Evolutionary conservation across 2,797 vertebrate genomes (phyloP), one percentile per base, ranked within the genome.

Genomic region (Leuciscus waleckii): DNA sequence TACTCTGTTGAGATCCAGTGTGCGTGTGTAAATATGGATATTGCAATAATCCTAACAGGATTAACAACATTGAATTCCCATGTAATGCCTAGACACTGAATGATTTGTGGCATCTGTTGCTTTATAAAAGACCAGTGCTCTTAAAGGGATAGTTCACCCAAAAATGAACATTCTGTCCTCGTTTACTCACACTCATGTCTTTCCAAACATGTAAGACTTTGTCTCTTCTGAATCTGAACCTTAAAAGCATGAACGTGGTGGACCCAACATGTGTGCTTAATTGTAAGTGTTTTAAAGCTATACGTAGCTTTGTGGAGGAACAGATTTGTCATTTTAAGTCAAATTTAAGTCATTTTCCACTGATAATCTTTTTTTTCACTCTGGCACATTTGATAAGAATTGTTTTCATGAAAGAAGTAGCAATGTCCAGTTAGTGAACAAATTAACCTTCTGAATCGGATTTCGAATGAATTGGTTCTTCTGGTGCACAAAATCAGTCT

Each of bases 21-120:
- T 11, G 39, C 14, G 10, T 23, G 23, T 43, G 9, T 63, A 32
- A 74, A 23, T 69, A 37, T 71, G 14, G 14, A 9, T 77, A 68
- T 37, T 37, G 29, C n/a, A 46, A 46, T 23, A 54, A 75, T 79
- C 61, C 39, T 77, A 82, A 37, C 75, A 29, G 23, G 14, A 81
- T 37, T 74, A 13, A 58, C 26, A 54, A 35, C 43, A 71, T 26
- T 75, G 19, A 41, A 23, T 70, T 49, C 32, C 43, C 71, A 58
- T 51, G 13, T 39, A 82, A 56, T 65, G 58, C 61, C 29, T 26
- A 43, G 19, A 76, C 61, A 76, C 26, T 37, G 74, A 79, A 85
- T 67, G 7, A 56, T 75, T 9, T 58, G 46, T 61, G 79, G 37
- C 49, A 46, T 43, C 26, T 35, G 39, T 65, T 41, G 10, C 77